These are phyloP conservation scores for Erythrolamprus reginae DNA, from an alignment of 2,113 vertebrate genomes.

Conservation along the genomic window DNA sequence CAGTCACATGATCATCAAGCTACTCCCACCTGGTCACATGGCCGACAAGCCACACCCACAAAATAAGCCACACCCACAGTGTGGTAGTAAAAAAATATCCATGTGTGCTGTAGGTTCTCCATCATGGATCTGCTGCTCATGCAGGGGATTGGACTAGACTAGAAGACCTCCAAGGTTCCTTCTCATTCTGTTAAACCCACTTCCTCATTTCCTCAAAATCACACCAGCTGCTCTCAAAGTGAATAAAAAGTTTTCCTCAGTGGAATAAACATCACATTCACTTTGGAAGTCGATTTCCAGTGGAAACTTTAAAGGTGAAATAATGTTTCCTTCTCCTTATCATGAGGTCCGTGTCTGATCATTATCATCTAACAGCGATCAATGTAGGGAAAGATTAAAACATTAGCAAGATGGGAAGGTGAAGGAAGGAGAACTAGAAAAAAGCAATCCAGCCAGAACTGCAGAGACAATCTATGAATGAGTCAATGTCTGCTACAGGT, in stretches of 20 bases:
- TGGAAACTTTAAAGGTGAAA: neutral
- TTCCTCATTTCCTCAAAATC: neutral
- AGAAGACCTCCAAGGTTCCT: too few relatives aligned
- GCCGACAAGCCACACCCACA: too few relatives aligned
- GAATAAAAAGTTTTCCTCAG: neutral
- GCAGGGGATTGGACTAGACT: too few relatives aligned
- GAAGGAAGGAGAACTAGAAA: neutral
- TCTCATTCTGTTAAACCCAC: neutral
- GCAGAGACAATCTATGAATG: neutral
- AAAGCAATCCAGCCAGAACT: neutral
- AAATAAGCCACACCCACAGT: too few relatives aligned
- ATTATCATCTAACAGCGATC: neutral
- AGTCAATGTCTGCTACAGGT: neutral
- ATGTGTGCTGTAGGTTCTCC: too few relatives aligned
- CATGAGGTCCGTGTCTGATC: neutral
- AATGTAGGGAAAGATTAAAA: neutral
- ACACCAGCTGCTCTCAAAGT: neutral
- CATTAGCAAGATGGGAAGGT: neutral
- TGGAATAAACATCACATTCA: neutral
- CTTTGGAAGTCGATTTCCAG: neutral
- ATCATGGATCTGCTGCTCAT: too few relatives aligned
- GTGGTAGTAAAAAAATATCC: too few relatives aligned
- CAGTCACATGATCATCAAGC: too few relatives aligned
- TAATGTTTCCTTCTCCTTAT: too few relatives aligned
- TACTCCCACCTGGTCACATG: too few relatives aligned